These are phyloP conservation scores for Halcyon chelicuti DNA, from an alignment of 2,797 vertebrate species.

Conservation along the genomic window DNA sequence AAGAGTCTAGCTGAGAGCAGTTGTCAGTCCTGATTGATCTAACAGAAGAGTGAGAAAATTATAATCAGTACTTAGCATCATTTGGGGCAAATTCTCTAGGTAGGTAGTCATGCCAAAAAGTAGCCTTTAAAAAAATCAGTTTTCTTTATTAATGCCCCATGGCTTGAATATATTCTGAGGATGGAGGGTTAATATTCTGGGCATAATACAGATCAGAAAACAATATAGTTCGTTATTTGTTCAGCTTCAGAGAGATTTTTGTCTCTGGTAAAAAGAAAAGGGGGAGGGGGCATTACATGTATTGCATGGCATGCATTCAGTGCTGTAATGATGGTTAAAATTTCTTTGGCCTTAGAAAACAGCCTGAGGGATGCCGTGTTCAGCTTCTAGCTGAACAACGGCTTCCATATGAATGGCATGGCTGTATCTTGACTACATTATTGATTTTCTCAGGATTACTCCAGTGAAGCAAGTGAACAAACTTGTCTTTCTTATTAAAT, in stretches of 20 bases:
- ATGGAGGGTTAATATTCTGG: background rate
- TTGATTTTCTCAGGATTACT: slow-evolving; percentile 26
- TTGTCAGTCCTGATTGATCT: background rate
- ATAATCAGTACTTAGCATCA: background rate
- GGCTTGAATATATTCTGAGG: background rate
- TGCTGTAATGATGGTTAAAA: slow-evolving; percentile 21
- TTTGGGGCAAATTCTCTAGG: background rate
- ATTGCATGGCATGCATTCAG: slow-evolving; percentile 26
- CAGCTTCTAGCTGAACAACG: background rate
- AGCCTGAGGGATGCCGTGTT: slow-evolving; percentile 32
- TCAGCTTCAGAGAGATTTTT: slow-evolving; percentile 14
- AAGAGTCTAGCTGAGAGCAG: slow-evolving; percentile 1
- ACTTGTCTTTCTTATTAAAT: background rate
- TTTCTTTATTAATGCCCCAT: background rate
- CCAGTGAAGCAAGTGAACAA: background rate
- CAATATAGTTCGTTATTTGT: background rate
- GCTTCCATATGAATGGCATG: background rate
- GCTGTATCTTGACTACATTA: background rate
- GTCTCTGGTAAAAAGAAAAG: background rate
- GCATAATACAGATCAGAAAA: background rate
- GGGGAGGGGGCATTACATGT: background rate
- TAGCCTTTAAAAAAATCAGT: background rate
- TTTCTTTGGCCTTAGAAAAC: slow-evolving; percentile 46
- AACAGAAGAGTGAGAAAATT: background rate
- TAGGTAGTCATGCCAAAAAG: background rate